Evolutionary conservation across 1,140 invertebrate genomes (phyloP).

Genomic region (Eubasilissa regina): DNA sequence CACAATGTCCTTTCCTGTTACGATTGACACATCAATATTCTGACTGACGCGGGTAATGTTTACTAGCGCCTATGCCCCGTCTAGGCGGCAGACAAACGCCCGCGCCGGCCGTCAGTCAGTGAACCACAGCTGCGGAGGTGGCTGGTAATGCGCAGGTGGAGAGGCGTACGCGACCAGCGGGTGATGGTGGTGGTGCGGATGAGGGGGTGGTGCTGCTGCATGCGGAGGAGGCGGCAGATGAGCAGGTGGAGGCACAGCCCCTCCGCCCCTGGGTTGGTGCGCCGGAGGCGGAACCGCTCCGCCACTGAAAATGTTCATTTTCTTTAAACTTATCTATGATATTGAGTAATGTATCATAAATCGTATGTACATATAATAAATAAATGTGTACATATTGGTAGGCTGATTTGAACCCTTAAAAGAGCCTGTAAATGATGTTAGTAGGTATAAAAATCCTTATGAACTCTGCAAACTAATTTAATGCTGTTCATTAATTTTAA

Average conservation of each 20-base stretch:
- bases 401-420: too few species aligned
- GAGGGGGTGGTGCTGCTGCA: conserved; percentile 65
- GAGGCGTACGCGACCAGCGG: conserved; percentile 66
- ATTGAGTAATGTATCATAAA: too few species aligned
- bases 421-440: too few species aligned
- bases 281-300: conserved; percentile 54
- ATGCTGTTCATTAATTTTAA: too few species aligned
- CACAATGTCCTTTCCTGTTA: neutral
- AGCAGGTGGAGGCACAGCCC: conserved; percentile 65
- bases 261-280: conserved; percentile 48
- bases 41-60: conserved; percentile 26
- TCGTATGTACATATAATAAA: too few species aligned
- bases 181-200: conserved; percentile 54
- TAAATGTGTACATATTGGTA: too few species aligned
- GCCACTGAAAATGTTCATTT: conserved; percentile 29
- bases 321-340: too few species aligned
- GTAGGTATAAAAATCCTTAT: too few species aligned
- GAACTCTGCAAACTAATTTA: too few species aligned
- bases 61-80: conserved; percentile 31
- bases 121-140: conserved; percentile 70
- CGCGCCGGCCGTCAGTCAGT: conserved; percentile 65
- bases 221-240: conserved; percentile 68
- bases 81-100: conserved; percentile 60
- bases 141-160: conserved; percentile 56
- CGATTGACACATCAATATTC: neutral